A percentile compares a stretch with the other conserved stretches of the same genome.
Conservation (phyloP, 2,797 vertebrate genomes). For the Sebastes dallii region DNA sequence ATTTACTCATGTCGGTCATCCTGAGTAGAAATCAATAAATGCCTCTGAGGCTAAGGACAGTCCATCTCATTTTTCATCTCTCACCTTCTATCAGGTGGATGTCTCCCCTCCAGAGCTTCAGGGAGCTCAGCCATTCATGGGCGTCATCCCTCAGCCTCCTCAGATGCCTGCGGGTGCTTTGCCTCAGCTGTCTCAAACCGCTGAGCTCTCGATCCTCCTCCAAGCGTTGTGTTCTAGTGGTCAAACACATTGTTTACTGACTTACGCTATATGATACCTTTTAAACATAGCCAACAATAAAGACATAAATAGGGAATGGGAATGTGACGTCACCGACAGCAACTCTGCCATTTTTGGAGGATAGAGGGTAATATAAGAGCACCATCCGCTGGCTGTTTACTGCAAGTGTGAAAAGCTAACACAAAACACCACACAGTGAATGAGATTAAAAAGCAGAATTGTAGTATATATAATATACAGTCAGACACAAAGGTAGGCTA, state of each 20-base stretch:
- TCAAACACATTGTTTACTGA: background rate
- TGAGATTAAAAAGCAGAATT: too few species aligned
- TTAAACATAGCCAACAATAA: background rate
- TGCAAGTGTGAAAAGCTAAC: too few species aligned
- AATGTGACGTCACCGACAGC: too few species aligned
- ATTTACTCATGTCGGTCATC: background rate
- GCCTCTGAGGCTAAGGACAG: background rate
- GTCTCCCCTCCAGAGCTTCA: conserved; percentile 90
- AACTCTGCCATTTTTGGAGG: too few species aligned
- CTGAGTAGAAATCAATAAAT: background rate
- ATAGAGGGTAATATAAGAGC: too few species aligned
- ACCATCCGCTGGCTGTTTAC: too few species aligned
- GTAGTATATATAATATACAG: too few species aligned
- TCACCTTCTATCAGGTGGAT: conserved; percentile 92
- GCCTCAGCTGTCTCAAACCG: conserved; percentile 84
- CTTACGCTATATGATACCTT: background rate
- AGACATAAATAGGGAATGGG: too few species aligned
- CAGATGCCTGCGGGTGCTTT: conserved; percentile 74
- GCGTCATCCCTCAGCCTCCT: conserved; percentile 79
- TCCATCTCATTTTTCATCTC: background rate
- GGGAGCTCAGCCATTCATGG: conserved; percentile 68
- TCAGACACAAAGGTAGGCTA: too few species aligned
- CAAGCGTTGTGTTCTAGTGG: conserved; percentile 61
- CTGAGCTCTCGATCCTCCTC: conserved; percentile 61
- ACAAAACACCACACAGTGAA: too few species aligned